A percentile compares a stretch with the other conserved stretches of the same genome.
Conservation (phyloP, 2,797 vertebrate species). For the Margarornis squamiger region DNA sequence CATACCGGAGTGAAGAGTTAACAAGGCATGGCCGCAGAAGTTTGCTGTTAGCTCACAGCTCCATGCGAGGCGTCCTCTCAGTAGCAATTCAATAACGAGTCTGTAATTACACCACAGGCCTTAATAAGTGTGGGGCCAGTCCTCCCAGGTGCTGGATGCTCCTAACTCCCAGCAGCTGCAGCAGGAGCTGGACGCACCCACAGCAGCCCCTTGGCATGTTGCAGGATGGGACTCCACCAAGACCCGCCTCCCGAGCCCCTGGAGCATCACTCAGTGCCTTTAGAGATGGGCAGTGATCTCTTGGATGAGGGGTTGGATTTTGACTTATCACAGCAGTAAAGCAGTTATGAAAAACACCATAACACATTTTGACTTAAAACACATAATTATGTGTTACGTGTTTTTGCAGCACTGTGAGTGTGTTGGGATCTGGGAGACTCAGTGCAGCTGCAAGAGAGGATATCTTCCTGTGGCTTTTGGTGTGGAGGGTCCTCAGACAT, state of each 20-base stretch:
- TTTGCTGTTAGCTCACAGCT: neutral
- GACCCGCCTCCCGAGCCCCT: rapidly evolving
- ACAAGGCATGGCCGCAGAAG: neutral
- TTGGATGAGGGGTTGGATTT: neutral
- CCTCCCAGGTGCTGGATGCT: neutral
- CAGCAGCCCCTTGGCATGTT: neutral
- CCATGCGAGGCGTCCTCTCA: rapidly evolving
- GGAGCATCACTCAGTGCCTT: rapidly evolving
- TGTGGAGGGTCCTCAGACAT: neutral
- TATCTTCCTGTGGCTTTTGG: rapidly evolving
- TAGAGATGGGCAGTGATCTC: neutral
- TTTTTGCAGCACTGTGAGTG: neutral
- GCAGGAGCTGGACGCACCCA: neutral
- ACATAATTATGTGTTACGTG: rapidly evolving
- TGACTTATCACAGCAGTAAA: neutral
- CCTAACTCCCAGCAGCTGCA: neutral
- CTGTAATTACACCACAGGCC: neutral
- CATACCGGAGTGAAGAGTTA: neutral
- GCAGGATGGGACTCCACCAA: neutral
- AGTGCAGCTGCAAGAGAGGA: neutral
- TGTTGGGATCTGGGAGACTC: neutral
- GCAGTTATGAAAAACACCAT: neutral
- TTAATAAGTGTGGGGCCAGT: neutral
- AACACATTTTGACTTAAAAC: neutral
- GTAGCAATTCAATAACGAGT: neutral